Evolutionary conservation across 2,888 invertebrate species (phyloP).

Genomic region (Ornithoptera priamus): DNA sequence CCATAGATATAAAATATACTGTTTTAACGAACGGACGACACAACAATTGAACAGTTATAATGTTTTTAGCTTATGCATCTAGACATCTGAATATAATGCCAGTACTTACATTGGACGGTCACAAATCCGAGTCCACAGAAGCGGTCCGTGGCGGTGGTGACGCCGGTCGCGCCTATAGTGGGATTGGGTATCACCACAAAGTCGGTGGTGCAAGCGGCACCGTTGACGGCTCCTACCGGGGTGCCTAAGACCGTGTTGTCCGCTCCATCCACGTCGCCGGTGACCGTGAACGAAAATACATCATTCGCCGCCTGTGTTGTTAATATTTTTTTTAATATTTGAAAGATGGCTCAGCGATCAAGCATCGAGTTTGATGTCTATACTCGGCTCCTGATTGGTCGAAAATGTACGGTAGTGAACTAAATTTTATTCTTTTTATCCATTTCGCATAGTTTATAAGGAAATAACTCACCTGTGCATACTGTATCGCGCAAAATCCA

Average conservation of each 20-base stretch:
- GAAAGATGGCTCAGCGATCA: no score
- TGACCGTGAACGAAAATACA: conserved; percentile 84
- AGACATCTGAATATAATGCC: neutral
- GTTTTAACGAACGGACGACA: no score
- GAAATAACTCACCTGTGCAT: conserved; percentile 70
- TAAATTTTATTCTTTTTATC: no score
- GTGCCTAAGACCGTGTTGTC: conserved; percentile 82
- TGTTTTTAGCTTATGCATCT: no score
- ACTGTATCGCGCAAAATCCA: conserved; percentile 86
- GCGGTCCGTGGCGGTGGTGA: conserved; percentile 79
- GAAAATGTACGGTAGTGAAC: no score
- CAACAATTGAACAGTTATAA: no score
- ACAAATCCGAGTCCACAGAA: conserved; percentile 88
- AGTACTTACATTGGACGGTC: conserved; percentile 81
- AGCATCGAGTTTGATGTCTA: no score
- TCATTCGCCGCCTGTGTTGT: conserved; percentile 58
- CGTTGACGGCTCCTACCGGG: conserved; percentile 75
- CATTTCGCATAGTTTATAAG: no score
- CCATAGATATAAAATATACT: no score
- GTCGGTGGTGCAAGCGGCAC: conserved; percentile 83
- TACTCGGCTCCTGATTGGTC: no score
- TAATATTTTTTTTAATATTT: no score
- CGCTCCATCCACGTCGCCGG: conserved; percentile 84
- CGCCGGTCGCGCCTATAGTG: conserved; percentile 60
- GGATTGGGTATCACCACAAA: conserved; percentile 88